Percentiles rank a stretch among this genome's conserved stretches.
Evolutionary conservation across 1,140 invertebrate genomes (phyloP).

Genomic region (Leptoteleia sp.): DNA sequence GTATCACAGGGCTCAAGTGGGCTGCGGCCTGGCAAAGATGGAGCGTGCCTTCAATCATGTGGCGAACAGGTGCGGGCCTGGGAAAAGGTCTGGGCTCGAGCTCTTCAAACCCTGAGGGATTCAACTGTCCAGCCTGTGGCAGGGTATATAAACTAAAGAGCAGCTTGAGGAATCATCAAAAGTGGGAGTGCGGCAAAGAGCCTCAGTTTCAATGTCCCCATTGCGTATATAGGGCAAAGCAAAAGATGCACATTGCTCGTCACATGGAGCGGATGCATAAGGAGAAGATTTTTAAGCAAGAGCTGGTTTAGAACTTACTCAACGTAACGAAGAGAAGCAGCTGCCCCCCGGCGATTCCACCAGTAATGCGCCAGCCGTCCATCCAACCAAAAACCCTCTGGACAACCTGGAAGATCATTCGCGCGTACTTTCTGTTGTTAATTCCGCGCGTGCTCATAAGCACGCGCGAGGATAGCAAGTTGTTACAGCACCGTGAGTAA

Average conservation of each 20-base stretch:
- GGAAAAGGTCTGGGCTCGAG: constrained; percentile 74
- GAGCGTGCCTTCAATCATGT: constrained; percentile 80
- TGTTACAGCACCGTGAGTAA: constrained; percentile 44
- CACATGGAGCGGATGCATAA: constrained; percentile 94
- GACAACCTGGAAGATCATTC: constrained; percentile 3
- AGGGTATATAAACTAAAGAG: constrained; percentile 92
- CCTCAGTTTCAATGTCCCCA: constrained; percentile 91
- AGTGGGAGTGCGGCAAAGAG: constrained; percentile 93
- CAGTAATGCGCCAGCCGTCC: constrained; percentile 7
- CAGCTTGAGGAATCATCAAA: constrained; percentile 91
- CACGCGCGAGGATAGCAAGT: background rate
- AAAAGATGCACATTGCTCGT: constrained; percentile 92
- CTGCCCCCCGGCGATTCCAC: constrained; percentile 14
- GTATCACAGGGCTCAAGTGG: constrained; percentile 87
- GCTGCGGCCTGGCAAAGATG: constrained; percentile 81
- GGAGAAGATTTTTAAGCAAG: constrained; percentile 84
- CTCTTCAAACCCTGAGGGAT: constrained; percentile 81
- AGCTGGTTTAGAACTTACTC: constrained; percentile 71
- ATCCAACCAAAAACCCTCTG: background rate
- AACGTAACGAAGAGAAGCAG: constrained; percentile 18
- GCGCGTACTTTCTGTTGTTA: too few species aligned
- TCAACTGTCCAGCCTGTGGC: constrained; percentile 89
- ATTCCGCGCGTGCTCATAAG: too few species aligned
- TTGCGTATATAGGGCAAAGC: constrained; percentile 90
- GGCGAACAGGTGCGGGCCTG: constrained; percentile 76